These are phyloP conservation scores for Oreotrochilus melanogaster DNA, from an alignment of 2,113 vertebrate species.

Conservation along the genomic window DNA sequence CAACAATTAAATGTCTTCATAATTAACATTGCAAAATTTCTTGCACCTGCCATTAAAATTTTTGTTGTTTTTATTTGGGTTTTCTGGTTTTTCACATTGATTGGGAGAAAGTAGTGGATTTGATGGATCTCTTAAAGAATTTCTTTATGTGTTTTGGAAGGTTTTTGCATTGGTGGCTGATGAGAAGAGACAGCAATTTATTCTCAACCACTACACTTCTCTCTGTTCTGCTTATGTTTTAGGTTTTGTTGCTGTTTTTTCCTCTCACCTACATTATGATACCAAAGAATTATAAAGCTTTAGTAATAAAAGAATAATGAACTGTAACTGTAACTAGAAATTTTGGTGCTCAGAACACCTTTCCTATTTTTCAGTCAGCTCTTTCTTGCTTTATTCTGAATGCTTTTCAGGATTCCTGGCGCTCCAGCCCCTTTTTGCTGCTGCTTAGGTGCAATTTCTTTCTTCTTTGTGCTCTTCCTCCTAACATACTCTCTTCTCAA, in stretches of 20 bases:
- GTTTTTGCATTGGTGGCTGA: not conserved
- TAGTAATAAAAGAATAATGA: conserved; percentile 10
- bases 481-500: not conserved
- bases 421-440: not conserved
- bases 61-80: not conserved
- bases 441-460: not conserved
- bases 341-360: not conserved
- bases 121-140: not conserved
- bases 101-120: not conserved
- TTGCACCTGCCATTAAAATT: not conserved
- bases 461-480: not conserved
- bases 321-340: not conserved
- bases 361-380: not conserved
- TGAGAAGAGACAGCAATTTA: not conserved
- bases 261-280: not conserved
- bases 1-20: not conserved
- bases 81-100: too few relatives aligned
- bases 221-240: not conserved
- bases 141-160: not conserved
- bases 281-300: not conserved
- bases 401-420: not conserved
- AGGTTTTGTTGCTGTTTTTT: not conserved
- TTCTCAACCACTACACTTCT: not conserved
- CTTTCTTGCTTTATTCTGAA: not conserved
- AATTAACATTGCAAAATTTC: not conserved